Conservation (phyloP, 2,113 vertebrate species). For the Psophia crepitans region DNA sequence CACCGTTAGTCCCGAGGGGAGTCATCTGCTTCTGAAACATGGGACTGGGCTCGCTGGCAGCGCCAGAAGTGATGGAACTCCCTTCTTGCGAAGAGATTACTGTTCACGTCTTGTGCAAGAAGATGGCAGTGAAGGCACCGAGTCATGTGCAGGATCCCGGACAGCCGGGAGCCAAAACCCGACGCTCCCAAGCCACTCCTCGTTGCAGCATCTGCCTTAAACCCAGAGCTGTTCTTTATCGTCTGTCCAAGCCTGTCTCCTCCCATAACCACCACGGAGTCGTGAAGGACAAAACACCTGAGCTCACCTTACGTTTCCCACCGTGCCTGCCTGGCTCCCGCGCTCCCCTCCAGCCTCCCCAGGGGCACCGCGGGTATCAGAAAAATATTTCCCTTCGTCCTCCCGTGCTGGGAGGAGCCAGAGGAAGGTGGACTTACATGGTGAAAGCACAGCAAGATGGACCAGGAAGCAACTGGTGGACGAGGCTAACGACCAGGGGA, state of each 20-base stretch:
- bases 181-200: neutral
- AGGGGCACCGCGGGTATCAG: fast-evolving
- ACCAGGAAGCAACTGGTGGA: fast-evolving
- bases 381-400: neutral
- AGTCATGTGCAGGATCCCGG: neutral
- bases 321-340: neutral
- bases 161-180: too few relatives aligned
- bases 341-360: fast-evolving
- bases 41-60: neutral
- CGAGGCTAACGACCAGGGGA: too few relatives aligned
- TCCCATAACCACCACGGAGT: fast-evolving
- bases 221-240: neutral
- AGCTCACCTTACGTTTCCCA: fast-evolving
- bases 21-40: neutral
- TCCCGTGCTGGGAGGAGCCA: neutral
- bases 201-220: neutral
- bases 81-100: fast-evolving
- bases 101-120: neutral
- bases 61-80: neutral
- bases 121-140: fast-evolving
- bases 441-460: neutral
- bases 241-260: fast-evolving
- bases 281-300: fast-evolving
- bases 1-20: neutral
- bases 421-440: fast-evolving